Evolutionary conservation across 1,140 invertebrate genomes (phyloP).

Genomic region (Onthophagus taurus): DNA sequence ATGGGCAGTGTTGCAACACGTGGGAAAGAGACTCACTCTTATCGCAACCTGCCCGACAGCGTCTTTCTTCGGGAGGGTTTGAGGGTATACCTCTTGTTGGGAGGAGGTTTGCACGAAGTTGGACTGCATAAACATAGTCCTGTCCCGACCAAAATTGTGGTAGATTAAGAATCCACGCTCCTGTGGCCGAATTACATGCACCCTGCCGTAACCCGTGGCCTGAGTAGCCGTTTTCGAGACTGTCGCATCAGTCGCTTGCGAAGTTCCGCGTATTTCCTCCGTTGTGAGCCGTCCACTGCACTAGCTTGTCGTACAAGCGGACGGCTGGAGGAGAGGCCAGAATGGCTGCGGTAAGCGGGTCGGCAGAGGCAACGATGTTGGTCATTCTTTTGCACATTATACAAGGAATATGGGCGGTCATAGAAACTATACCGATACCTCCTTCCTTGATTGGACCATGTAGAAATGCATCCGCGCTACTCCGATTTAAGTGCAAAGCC

Average conservation of each 20-base stretch:
- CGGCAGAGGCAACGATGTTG: neutral
- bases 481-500: neutral
- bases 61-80: conserved; percentile 1
- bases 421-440: neutral
- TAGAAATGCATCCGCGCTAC: neutral
- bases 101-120: neutral
- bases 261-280: neutral
- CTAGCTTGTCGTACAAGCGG: neutral
- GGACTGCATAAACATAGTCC: neutral
- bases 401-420: neutral
- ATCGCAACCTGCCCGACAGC: conserved; percentile 2
- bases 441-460: conserved; percentile 5
- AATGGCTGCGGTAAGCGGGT: conserved; percentile 7
- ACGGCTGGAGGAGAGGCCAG: neutral
- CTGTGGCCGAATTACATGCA: no score
- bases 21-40: neutral
- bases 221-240: conserved; percentile 6
- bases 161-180: conserved; percentile 7
- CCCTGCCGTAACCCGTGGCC: conserved; percentile 11
- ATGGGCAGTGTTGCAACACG: neutral
- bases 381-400: no score
- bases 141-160: neutral
- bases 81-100: conserved; percentile 9
- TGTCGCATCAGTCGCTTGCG: conserved; percentile 1
- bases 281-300: neutral